Evolutionary conservation across 2,797 vertebrate genomes (phyloP), one percentile per base, ranked within the genome.

Genomic region (Rhynchotus rufescens): DNA sequence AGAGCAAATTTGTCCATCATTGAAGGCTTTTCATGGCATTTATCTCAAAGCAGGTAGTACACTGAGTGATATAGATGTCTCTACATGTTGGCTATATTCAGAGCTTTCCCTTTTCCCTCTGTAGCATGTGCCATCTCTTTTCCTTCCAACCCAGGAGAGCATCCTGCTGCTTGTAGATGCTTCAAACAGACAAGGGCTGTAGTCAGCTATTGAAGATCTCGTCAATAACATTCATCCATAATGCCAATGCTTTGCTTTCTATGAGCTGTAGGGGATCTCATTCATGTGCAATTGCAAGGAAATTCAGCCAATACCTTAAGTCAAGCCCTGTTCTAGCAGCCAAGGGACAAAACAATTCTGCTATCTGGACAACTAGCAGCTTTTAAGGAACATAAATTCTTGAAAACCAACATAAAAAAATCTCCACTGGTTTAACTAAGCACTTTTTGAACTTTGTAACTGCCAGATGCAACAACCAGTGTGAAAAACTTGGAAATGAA

Each of bases 21-120:
- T 87, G 73, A 94, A 4, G 32, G 89, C 44, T 90, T 93, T n/a
- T 66, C 73, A 42, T 54, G 81, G 91, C 76, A 93, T 94, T 96
- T 96, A 87, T 92, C 86, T 80, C 5, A 7, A 80, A 69, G 61
- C 72, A 92, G 80, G 79, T 32, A 90, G 47, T 88, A 60, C 66
- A 75, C 13, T 38, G 23, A 73, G 76, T 0, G 0, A 82, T 2
- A 42, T 13, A 68, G 80, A 82, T 15, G 54, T 36, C 62, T 92
- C 56, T 52, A 13, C 0, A 0, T 5, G 49, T 5, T 76, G 76
- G 64, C 32, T 92, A 57, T 10, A 2, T 83, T 38, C 57, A 15
- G 62, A 95, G 67, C 34, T 56, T 13, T 34, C 79, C 67, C 14
- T 80, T 19, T 56, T n/a, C 42, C 59, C 8, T 0, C 10, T 17